A percentile compares a stretch with the other conserved stretches of the same genome.
Evolutionary conservation across 2,888 invertebrate species (phyloP).

Genomic region (Synanthedon andrenaeformis): DNA sequence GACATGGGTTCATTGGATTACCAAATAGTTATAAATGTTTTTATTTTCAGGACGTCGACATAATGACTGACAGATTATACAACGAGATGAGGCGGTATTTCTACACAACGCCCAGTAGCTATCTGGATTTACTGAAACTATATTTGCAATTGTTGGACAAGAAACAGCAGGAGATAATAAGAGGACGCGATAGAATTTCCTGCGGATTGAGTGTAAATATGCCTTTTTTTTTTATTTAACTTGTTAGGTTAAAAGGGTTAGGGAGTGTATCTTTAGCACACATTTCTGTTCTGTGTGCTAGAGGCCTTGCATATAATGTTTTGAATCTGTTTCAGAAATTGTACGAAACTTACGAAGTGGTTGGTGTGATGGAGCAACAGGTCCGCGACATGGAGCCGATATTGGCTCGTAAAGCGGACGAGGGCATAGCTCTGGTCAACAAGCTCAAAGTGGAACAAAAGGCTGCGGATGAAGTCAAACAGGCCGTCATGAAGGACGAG

Average conservation of each 20-base stretch:
- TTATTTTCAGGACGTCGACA: constrained; percentile 76
- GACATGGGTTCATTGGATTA: too few relatives aligned
- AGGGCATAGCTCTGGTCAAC: constrained; percentile 80
- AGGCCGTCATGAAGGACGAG: constrained; percentile 85
- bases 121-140: constrained; percentile 85
- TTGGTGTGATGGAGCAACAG: constrained; percentile 87
- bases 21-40: background rate
- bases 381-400: constrained; percentile 85
- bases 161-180: constrained; percentile 77
- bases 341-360: constrained; percentile 83
- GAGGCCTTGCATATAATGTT: too few relatives aligned
- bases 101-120: constrained; percentile 93
- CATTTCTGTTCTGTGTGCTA: too few relatives aligned
- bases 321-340: constrained; percentile 69
- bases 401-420: constrained; percentile 80
- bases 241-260: too few relatives aligned
- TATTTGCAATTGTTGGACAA: constrained; percentile 78
- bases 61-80: constrained; percentile 81
- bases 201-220: constrained; percentile 74
- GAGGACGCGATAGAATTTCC: constrained; percentile 75
- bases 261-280: too few relatives aligned
- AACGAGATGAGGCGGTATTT: constrained; percentile 86
- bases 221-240: background rate
- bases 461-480: constrained; percentile 84
- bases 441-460: constrained; percentile 83